phyloP scores from a whole-genome alignment of 2,113 vertebrate genomes.

The Planiliza haematocheilus region DNA sequence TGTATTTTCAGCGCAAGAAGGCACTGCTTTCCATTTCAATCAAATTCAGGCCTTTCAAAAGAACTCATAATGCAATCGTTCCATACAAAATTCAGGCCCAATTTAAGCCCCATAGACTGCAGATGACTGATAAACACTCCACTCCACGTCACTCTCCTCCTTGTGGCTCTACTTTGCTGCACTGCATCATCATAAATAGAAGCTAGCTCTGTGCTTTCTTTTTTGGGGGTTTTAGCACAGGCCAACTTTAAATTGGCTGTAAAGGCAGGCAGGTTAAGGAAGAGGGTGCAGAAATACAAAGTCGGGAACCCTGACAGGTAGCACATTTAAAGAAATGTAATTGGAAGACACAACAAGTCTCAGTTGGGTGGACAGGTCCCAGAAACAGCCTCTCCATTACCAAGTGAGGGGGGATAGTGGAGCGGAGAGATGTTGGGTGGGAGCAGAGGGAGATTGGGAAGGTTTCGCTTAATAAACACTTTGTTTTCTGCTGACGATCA shows the following conservation, averaged over 20 bases:
- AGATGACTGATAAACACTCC: constrained; percentile 78
- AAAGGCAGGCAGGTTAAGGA: constrained; percentile 38
- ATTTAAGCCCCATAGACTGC: constrained; percentile 75
- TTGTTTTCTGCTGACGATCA: constrained; percentile 83
- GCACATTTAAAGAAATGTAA: constrained; percentile 68
- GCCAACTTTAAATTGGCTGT: constrained; percentile 67
- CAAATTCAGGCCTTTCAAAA: constrained; percentile 77
- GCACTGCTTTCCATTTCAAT: constrained; percentile 81
- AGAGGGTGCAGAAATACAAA: constrained; percentile 36
- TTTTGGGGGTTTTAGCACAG: constrained; percentile 21
- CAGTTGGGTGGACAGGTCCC: constrained; percentile 58
- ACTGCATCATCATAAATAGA: constrained; percentile 60
- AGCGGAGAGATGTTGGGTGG: not conserved
- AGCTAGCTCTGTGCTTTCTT: constrained; percentile 24
- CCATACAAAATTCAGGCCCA: constrained; percentile 68
- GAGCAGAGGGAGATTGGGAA: constrained; percentile 61
- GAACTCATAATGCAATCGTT: constrained; percentile 77
- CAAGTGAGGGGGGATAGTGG: constrained; percentile 21
- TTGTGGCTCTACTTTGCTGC: constrained; percentile 54
- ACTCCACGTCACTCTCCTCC: constrained; percentile 45
- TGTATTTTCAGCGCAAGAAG: constrained; percentile 75
- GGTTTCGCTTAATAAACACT: constrained; percentile 83
- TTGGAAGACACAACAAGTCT: constrained; percentile 64
- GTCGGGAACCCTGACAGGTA: constrained; percentile 62
- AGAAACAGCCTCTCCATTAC: constrained; percentile 53